These are phyloP conservation scores for Hipposideros larvatus DNA, from an alignment of 2,797 vertebrate species.

Conservation along the genomic window DNA sequence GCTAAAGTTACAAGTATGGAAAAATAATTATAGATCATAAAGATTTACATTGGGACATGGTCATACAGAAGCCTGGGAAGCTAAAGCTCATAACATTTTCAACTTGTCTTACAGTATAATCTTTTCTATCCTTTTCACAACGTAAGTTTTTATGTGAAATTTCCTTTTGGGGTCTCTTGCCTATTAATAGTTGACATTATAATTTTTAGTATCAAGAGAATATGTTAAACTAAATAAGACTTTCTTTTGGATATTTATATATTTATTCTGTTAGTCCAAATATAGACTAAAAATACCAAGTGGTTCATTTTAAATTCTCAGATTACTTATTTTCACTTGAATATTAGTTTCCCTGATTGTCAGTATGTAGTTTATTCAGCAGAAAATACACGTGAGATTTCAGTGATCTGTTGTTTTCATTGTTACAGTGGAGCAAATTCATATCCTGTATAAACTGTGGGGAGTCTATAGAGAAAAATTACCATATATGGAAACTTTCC, in stretches of 20 bases:
- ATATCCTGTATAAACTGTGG: constrained; percentile 79
- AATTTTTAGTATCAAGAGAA: constrained; percentile 55
- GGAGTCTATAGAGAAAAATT: constrained; percentile 69
- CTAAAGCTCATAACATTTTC: constrained; percentile 10
- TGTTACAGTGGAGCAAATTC: constrained; percentile 78
- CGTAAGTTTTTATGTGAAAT: constrained; percentile 29
- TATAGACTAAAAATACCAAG: constrained; percentile 57
- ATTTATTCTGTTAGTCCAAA: constrained; percentile 48
- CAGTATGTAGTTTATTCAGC: constrained; percentile 60
- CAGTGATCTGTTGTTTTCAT: constrained; percentile 73
- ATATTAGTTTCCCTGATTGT: constrained; percentile 55
- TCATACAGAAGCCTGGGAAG: neutral
- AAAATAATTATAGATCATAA: constrained; percentile 31
- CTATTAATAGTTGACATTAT: constrained; percentile 53
- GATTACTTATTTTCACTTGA: constrained; percentile 66
- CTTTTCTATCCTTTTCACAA: constrained; percentile 16
- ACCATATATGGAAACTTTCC: constrained; percentile 78
- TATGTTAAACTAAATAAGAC: constrained; percentile 62
- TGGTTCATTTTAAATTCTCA: constrained; percentile 64
- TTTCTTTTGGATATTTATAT: constrained; percentile 57
- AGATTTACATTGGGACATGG: neutral
- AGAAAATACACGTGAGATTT: constrained; percentile 64
- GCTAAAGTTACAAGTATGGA: constrained; percentile 42
- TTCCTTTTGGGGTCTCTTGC: constrained; percentile 59
- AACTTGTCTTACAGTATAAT: neutral